Evolutionary conservation across 1,140 invertebrate species (phyloP).

Genomic region (Diuraphis noxia): DNA sequence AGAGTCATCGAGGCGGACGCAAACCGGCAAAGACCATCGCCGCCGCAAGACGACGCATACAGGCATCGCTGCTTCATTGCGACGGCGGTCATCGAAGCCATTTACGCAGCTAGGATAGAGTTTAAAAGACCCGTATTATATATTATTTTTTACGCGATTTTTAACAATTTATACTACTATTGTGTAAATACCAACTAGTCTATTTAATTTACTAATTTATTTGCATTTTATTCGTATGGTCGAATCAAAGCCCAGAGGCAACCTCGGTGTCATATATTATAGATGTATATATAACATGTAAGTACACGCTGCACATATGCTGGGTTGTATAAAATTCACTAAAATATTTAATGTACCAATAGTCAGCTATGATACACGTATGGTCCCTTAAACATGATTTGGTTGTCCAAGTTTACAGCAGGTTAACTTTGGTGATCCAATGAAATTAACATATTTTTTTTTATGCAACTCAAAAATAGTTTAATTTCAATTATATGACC

Average conservation of each 20-base stretch:
- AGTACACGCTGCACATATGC: neutral
- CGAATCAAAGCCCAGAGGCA: neutral
- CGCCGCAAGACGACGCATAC: neutral
- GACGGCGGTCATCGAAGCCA: neutral
- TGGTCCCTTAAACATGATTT: neutral
- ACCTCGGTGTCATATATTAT: neutral
- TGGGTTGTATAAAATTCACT: neutral
- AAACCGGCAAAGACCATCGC: neutral
- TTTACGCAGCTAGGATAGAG: neutral
- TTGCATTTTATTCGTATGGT: neutral
- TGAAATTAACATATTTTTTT: too few species aligned
- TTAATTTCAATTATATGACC: neutral
- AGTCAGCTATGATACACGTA: too few species aligned
- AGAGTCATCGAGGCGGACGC: neutral
- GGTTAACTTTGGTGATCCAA: neutral
- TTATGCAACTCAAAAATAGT: neutral
- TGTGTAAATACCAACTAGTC: neutral
- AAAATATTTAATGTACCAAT: neutral
- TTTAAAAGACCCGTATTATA: neutral
- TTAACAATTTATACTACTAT: neutral
- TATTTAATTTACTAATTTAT: neutral
- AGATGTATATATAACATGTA: neutral
- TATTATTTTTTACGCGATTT: neutral
- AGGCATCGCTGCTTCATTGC: neutral
- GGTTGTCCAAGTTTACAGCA: neutral